Evolutionary conservation across 2,797 vertebrate species (phyloP).

Genomic region (Pyrocephalus nanus): DNA sequence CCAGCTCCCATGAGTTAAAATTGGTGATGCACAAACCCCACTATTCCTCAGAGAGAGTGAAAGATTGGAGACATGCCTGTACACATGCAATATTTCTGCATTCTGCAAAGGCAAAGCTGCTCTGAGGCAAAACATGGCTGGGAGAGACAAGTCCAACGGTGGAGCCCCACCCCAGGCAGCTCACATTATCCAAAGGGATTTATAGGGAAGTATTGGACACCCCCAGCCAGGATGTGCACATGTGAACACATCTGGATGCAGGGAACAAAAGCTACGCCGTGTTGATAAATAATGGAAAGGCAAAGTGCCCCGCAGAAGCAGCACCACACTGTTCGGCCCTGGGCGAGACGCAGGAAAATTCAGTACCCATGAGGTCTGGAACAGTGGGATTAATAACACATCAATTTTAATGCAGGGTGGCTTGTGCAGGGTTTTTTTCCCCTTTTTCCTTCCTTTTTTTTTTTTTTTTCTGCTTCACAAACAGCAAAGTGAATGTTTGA

Average conservation of each 20-base stretch:
- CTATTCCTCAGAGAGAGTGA: not conserved
- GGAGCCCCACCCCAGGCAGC: fast-evolving
- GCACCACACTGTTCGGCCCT: constrained; percentile 47
- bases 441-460: too few species aligned
- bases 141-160: fast-evolving
- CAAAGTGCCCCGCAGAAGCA: constrained; percentile 42
- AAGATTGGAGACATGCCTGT: fast-evolving
- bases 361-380: constrained; percentile 53
- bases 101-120: not conserved
- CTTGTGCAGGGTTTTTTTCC: fast-evolving
- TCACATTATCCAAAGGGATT: not conserved
- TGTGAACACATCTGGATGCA: not conserved
- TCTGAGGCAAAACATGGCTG: fast-evolving
- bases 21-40: not conserved
- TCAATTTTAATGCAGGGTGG: constrained; percentile 78
- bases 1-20: not conserved
- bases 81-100: fast-evolving
- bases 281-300: constrained; percentile 67
- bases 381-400: constrained; percentile 79
- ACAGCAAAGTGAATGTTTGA: constrained; percentile 86
- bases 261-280: not conserved
- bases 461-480: constrained; percentile 71
- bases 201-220: fast-evolving
- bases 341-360: constrained; percentile 34
- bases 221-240: fast-evolving